These are phyloP conservation scores for Drosophila quadrilineata DNA, from an alignment of 1,140 invertebrate genomes.

Conservation along the genomic window DNA sequence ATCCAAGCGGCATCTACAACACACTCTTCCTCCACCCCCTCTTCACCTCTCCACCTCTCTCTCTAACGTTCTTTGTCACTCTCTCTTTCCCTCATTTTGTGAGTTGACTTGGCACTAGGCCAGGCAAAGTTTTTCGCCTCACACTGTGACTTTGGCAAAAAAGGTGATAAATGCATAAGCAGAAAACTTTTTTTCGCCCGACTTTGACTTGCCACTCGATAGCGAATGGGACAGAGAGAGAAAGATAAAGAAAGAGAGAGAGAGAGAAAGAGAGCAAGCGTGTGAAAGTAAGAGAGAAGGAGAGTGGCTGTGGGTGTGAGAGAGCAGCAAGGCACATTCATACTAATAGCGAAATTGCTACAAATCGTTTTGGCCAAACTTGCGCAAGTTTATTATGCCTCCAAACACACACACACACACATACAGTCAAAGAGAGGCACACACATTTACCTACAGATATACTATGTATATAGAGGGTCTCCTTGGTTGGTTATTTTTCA, in stretches of 20 bases:
- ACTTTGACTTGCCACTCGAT: conserved; percentile 43
- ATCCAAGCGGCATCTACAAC: conserved; percentile 24
- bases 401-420: conserved; percentile 10
- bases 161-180: conserved; percentile 79
- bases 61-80: background rate
- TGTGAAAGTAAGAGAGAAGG: background rate
- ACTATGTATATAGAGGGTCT: conserved; percentile 1
- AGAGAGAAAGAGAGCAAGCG: background rate
- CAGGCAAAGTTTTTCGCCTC: conserved; percentile 66
- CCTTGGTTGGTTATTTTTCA: conserved; percentile 58
- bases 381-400: conserved; percentile 65
- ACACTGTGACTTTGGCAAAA: conserved; percentile 30
- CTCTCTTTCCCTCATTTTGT: too few relatives aligned
- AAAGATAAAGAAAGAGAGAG: background rate
- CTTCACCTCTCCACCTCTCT: background rate
- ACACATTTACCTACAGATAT: background rate
- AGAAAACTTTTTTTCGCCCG: conserved; percentile 68
- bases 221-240: conserved; percentile 4
- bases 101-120: conserved; percentile 66
- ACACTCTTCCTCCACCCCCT: background rate
- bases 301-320: too few relatives aligned
- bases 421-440: too few relatives aligned
- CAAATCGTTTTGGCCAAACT: conserved; percentile 79
- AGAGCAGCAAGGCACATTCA: conserved; percentile 1
- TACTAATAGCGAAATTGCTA: conserved; percentile 79